These are phyloP conservation scores for Carollia perspicillata DNA, from an alignment of 2,113 vertebrate species.

Conservation along the genomic window DNA sequence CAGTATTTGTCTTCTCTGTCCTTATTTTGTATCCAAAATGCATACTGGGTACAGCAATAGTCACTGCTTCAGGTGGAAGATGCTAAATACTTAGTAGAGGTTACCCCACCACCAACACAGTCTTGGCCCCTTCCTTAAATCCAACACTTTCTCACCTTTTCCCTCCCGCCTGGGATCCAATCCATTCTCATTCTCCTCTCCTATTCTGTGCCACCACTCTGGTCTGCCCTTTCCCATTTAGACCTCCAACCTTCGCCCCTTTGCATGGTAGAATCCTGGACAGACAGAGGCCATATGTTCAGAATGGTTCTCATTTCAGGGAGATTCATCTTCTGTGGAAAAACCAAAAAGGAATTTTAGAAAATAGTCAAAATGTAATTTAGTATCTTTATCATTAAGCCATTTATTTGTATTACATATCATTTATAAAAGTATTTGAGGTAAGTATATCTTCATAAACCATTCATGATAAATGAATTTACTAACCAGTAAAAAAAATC, in stretches of 20 bases:
- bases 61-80: neutral
- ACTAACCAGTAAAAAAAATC: neutral
- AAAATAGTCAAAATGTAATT: neutral
- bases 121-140: neutral
- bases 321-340: neutral
- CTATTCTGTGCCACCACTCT: neutral
- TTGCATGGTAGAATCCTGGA: neutral
- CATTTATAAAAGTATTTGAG: neutral
- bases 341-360: neutral
- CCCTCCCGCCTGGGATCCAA: neutral
- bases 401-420: neutral
- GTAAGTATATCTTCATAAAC: neutral
- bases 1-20: neutral
- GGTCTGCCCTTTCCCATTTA: neutral
- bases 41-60: neutral
- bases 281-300: neutral
- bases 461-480: constrained; percentile 4
- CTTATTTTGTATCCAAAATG: neutral
- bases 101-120: neutral
- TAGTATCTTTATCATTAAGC: neutral
- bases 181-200: neutral
- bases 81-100: neutral
- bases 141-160: neutral
- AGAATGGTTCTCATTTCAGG: neutral
- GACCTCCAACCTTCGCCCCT: neutral